Evolutionary conservation across 2,797 vertebrate genomes (phyloP), one percentile per base, ranked within the genome.

Genomic region (Syndactyla subalaris): DNA sequence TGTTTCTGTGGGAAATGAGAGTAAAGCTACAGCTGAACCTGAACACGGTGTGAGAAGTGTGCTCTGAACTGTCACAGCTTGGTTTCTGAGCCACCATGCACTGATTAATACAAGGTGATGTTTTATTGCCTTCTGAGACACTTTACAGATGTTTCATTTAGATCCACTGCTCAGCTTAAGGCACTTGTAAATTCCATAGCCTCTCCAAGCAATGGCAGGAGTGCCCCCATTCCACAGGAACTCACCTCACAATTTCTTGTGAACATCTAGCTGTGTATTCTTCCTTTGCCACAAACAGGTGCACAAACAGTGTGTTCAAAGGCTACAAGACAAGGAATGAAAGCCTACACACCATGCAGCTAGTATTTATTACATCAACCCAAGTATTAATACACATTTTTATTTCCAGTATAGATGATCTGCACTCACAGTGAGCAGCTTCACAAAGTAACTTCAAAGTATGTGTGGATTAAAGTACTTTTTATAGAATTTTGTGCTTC

Each of bases 231-330:
- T 55, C 87, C n/a, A 6, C 0, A 6, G 45, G 38, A 89, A 96
- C 97, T 97, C 97, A 99, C 99, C 98, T 98, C 70, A 99, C 73
- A 66, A 99, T 98, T 97, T 99, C 98, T 83, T 97, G 98, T 43
- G 95, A 95, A 93, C 98, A 97, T 34, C 96, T 97, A 21, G 92
- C 13, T 4, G 97, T 88, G 30, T 98, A 98, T 71, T 96, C 94
- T 1, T 98, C 84, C 93, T 98, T 97, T 1, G 98, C 97, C 98
- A 99, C 99, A 57, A 99, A 99, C 41, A 99, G 98, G 93, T 99
- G 99, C 96, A 99, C 68, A 95, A 99, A 99, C 65, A 99, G 97
- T 0, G 99, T 99, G 96, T 99, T 99, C 94, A 99, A 73, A 43
- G 99, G 98, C 99, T 99, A 96, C 59, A 30, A 91, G 74, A 79